Evolutionary conservation across 37 sponge, comb jelly and placozoan genomes (phyloP), one percentile per base, ranked within the genome.

Genomic region (Diacarnus erythraeanus): DNA sequence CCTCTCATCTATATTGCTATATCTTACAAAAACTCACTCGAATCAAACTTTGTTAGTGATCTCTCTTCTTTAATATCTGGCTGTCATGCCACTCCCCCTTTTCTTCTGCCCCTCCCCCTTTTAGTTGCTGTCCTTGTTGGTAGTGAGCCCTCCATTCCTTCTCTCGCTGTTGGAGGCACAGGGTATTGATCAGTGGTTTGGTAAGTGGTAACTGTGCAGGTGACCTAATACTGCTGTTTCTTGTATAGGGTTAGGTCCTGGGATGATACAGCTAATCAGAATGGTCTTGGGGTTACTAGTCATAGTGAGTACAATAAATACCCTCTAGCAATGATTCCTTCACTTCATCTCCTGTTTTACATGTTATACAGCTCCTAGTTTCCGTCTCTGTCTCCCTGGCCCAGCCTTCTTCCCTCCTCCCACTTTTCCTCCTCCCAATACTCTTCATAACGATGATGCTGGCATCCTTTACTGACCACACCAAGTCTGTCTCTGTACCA

Each of bases 131-230:
- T 60, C 31, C 3, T 44, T 86, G 60, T 37, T 82, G 44, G 27
- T 86, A 17, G 26, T 58, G 2, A 22, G 36, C 40, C 90, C 90
- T 10, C 25, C 64, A 26, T 90, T 85, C 36, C 56, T 81, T 6
- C 75, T 90, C 40, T 81, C 91, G 2, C 64, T 90, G 41, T 63
- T 90, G 65, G 91, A 90, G 44, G 56, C 91, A 66, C 91, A 90
- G 30, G 75, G 79, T 23, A 60, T 90, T 9, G 77, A 81, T 35
- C 44, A 77, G 20, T 90, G 86, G 86, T 69, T 74, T 26, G 76
- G 91, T 86, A 60, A 63, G 85, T 75, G 44, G 8, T 37, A 17
- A 54, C 17, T 60, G 61, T 15, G 38, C 42, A 26, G 4, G 23
- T 72, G 18, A 6, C 12, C 51, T 6, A 47, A 8, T 15, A 61